Evolutionary conservation across 2,113 vertebrate species (phyloP).

Genomic region (Puntigrus tetrazona): DNA sequence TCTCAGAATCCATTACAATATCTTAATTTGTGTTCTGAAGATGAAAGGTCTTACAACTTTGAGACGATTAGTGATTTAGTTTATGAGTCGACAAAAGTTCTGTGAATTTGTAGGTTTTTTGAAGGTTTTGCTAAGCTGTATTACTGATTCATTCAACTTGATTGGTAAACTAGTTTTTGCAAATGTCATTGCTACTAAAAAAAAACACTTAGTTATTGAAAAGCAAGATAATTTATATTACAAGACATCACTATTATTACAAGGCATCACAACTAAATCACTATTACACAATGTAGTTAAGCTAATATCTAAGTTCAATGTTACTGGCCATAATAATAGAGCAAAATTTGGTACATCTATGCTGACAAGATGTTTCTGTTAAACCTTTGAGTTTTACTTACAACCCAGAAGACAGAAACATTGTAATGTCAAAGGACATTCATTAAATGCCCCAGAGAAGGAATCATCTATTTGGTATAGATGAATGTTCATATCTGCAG

Average conservation of each 20-base stretch:
- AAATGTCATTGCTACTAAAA: neutral
- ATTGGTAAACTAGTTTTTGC: neutral
- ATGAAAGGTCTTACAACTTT: too few species aligned
- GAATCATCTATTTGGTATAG: neutral
- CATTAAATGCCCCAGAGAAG: neutral
- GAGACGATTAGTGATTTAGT: too few species aligned
- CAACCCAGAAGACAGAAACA: neutral
- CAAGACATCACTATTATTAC: neutral
- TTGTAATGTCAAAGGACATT: constrained; percentile 8
- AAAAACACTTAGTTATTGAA: too few species aligned
- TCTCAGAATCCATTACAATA: too few species aligned
- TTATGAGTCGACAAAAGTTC: too few species aligned
- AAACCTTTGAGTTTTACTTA: neutral
- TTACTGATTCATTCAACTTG: neutral
- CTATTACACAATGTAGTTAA: neutral
- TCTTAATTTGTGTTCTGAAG: too few species aligned
- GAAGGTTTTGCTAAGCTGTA: neutral
- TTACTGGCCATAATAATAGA: neutral
- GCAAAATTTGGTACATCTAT: neutral
- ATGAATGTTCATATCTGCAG: neutral
- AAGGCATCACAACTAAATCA: neutral
- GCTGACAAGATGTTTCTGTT: neutral
- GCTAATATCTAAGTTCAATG: neutral
- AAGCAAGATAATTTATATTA: neutral
- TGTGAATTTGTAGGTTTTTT: too few species aligned